Conservation (phyloP, 2,888 invertebrate species). For the Platycheirus rosarum region DNA sequence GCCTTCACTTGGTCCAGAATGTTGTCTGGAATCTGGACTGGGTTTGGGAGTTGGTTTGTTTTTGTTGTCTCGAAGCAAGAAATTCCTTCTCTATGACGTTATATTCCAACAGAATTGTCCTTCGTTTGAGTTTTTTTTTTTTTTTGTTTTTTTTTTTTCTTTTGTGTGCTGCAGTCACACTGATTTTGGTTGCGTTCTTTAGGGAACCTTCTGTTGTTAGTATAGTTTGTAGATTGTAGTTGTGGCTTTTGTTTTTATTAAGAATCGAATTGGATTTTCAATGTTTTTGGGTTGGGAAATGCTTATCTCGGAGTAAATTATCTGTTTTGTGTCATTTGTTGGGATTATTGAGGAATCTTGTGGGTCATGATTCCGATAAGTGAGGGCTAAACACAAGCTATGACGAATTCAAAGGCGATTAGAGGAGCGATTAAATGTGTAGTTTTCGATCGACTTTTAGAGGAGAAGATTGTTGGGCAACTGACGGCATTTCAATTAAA, state of each 20-base stretch:
- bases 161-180: conserved; percentile 9
- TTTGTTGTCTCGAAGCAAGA: conserved; percentile 36
- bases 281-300: background rate
- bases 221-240: background rate
- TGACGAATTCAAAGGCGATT: too few relatives aligned
- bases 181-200: background rate
- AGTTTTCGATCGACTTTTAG: too few relatives aligned
- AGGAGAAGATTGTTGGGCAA: too few relatives aligned
- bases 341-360: too few relatives aligned
- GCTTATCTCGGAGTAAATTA: too few relatives aligned
- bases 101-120: conserved; percentile 28
- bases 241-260: conserved; percentile 26
- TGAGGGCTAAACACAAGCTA: too few relatives aligned
- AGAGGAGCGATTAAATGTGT: too few relatives aligned
- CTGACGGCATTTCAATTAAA: too few relatives aligned
- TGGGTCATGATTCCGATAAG: too few relatives aligned
- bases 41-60: conserved; percentile 36
- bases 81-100: conserved; percentile 66
- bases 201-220: background rate
- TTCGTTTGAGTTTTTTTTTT: conserved; percentile 15
- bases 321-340: too few relatives aligned
- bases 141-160: conserved; percentile 7
- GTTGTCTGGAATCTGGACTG: conserved; percentile 44
- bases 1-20: conserved; percentile 9
- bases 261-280: conserved; percentile 29